Evolutionary conservation across 2,113 vertebrate genomes (phyloP), one percentile per base, ranked within the genome.

Genomic region (Emydura subglobosa): DNA sequence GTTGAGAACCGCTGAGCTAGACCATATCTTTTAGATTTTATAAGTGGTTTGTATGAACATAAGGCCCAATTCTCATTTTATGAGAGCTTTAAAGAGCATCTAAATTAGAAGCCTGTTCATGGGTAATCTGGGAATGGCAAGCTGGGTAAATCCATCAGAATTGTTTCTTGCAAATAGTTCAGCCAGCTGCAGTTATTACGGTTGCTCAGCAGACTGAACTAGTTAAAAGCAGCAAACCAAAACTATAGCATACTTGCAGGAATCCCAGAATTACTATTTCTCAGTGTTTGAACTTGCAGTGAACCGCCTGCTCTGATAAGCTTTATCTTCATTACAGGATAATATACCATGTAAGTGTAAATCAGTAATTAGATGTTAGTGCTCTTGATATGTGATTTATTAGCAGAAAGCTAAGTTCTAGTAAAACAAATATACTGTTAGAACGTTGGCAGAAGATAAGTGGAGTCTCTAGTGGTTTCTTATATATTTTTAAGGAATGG

Each of bases 351-450:
- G 11, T 94, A 93, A 72, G 79, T 89, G 88, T 94, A 97, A 94
- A 97, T 93, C 17, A 0, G 27, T 96, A 96, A 97, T 97, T 96
- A 97, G 91, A 74, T 92, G 80, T 25, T 86, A 91, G 86, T 82
- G 50, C 59, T 95, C 86, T 91, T 96, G 82, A 94, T 94, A 88
- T 89, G 49, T 91, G 83, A 96, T 96, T 96, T 97, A 97, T 95
- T 96, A 96, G 82, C 19, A 92, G 68, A 86, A 94, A 95, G 84
- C 13, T 83, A 91, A 82, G 92, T 94, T 97, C 95, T 80, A 54
- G 61, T 61, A 93, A 96, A 91, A 96, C 85, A 97, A 97, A 97
- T 95, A 95, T 31, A 72, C 84, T 94, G 6, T 92, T 97, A 97
- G 86, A 86, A 96, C 87, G 54, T 29, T 97, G 93, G 93, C 79